Base-by-base conservation (phyloP, 2,797 vertebrate species). In the Brachyrhaphis roseni region DNA sequence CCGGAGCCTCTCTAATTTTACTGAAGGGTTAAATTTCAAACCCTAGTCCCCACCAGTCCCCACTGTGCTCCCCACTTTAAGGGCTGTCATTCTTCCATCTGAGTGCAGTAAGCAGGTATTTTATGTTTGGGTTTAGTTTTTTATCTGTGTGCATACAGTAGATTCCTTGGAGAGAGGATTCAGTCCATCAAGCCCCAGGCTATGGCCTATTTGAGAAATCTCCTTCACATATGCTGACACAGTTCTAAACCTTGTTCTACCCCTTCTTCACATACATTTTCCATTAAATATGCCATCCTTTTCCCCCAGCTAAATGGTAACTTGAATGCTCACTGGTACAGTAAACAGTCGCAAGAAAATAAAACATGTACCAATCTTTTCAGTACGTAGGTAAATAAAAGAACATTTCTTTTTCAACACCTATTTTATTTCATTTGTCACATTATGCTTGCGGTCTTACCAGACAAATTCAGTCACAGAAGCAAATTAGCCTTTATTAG, bases 1-100 rank as follows among this genome's bases (percentile, higher is more conserved):
- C 87, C 82, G 83, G 87, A 82, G 85, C 91, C 74, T 83, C 90
- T 94, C 94, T 95, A 95, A 95, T 93, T 95, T 95, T 95, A 95
- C 93, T 89, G 84, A 78, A 84, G 92, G 92, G 88, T 96, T 94
- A 77, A 89, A 93, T 96, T 95, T 96, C 93, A 94, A 84, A 87
- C 88, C 91, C 71, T 53, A 73, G 80, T 83, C 84, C 85, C 70
- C 82, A 80, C 84, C 39, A 10, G 77, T 76, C 72, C 3, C 8
- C 20, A 51, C 2, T 6, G 73, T 84, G 84, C 80, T 88, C 85
- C 90, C 81, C 88, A 74, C 76, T 91, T 90, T 87, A 89, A 87
- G 76, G 76, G 81, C 87, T 70, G 62, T 82, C 62, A 80, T 80
- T 81, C 79, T 80, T 80, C 66, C 39, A n/a, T 23, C 39, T 75